These are phyloP conservation scores for Barypeithes pellucidus DNA, from an alignment of 2,888 invertebrate genomes.

Conservation along the genomic window DNA sequence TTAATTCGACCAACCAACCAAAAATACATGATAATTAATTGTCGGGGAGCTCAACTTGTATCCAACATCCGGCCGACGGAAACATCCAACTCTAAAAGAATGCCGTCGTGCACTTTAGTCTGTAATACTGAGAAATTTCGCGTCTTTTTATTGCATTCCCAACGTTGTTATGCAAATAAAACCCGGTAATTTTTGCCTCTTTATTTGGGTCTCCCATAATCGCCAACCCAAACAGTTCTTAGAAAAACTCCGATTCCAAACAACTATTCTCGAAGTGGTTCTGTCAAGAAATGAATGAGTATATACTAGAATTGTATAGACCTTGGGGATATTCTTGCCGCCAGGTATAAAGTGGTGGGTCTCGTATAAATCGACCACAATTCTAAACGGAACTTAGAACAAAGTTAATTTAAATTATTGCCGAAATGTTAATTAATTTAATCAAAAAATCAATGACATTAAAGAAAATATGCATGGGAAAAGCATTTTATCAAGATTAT, in stretches of 20 bases:
- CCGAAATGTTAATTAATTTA: too few species aligned
- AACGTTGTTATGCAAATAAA: slow-evolving; percentile 37
- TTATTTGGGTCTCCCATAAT: slow-evolving; percentile 37
- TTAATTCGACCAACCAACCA: too few species aligned
- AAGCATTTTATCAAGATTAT: too few species aligned
- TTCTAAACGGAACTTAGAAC: too few species aligned
- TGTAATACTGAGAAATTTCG: slow-evolving; percentile 24
- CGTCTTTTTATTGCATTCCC: slow-evolving; percentile 38
- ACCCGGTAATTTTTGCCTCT: slow-evolving; percentile 35
- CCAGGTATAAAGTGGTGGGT: not conserved
- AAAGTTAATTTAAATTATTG: too few species aligned
- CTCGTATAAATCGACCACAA: too few species aligned
- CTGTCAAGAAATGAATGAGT: slow-evolving; percentile 29
- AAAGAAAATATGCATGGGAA: too few species aligned
- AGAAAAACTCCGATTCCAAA: slow-evolving; percentile 29
- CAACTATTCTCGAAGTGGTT: slow-evolving; percentile 17
- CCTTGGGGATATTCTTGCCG: slow-evolving; percentile 4
- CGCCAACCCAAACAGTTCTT: slow-evolving; percentile 38
- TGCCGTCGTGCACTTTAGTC: slow-evolving; percentile 24
- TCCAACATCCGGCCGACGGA: slow-evolving; percentile 18
- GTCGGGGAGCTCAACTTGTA: slow-evolving; percentile 9
- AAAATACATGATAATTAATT: slow-evolving; percentile 4
- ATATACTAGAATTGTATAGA: slow-evolving; percentile 9
- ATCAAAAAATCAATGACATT: too few species aligned
- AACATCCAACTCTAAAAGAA: slow-evolving; percentile 27